Percentiles rank a stretch among this genome's conserved stretches.
Conservation (phyloP, 2,797 vertebrate genomes). For the Coccyzus lansbergi region DNA sequence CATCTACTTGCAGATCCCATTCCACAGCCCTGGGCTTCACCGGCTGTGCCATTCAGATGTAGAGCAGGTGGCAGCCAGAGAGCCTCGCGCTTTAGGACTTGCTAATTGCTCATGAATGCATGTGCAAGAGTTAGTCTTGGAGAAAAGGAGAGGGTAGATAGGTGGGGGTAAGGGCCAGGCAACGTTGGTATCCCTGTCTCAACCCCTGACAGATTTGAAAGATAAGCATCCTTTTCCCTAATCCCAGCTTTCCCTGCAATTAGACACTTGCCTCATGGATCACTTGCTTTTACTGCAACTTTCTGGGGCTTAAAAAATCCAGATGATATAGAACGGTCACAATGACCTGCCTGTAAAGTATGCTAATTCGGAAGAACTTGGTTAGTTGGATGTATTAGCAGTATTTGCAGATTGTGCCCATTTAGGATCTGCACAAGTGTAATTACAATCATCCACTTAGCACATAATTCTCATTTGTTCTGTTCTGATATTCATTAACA, state of each 20-base stretch:
- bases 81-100: slow-evolving; percentile 48
- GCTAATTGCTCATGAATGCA: slow-evolving; percentile 43
- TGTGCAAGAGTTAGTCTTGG: background rate
- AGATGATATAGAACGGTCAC: background rate
- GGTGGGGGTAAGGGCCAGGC: background rate
- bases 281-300: background rate
- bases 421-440: background rate
- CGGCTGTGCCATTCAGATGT: slow-evolving; percentile 53
- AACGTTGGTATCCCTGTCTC: background rate
- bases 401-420: background rate
- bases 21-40: slow-evolving; percentile 44
- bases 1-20: slow-evolving; percentile 58
- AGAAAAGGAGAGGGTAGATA: background rate
- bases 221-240: background rate
- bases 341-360: background rate
- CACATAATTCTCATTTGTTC: background rate
- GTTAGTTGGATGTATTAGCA: background rate
- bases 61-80: slow-evolving; percentile 40
- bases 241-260: background rate
- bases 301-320: background rate
- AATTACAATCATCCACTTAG: background rate
- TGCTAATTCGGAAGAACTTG: background rate
- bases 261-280: background rate
- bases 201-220: background rate
- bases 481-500: background rate